These are phyloP conservation scores for Acridotheres tristis DNA, from an alignment of 2,797 vertebrate genomes.

Conservation along the genomic window DNA sequence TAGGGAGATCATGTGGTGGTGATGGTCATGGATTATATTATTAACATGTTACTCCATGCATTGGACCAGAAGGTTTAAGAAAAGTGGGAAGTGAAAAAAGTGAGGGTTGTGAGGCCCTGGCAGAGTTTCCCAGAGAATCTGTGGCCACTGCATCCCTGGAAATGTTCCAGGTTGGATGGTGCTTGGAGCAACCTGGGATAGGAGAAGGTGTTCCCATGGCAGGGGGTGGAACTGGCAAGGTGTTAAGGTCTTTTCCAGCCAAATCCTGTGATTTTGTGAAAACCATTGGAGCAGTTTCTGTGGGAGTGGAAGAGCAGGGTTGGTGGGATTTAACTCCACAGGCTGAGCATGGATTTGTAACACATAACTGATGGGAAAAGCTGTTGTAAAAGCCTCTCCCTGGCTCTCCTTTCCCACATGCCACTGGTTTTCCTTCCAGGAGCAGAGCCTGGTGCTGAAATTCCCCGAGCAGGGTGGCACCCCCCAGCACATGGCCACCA, in stretches of 20 bases:
- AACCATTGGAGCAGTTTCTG: background rate
- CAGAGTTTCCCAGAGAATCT: background rate
- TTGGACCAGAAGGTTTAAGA: background rate
- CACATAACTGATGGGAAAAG: background rate
- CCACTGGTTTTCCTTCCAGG: conserved; percentile 73
- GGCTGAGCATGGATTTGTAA: background rate
- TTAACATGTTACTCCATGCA: rapidly evolving
- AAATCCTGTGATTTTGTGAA: background rate
- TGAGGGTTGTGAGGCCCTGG: background rate
- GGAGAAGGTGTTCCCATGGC: background rate
- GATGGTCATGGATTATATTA: background rate
- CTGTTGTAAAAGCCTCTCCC: background rate
- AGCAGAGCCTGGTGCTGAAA: conserved; percentile 87
- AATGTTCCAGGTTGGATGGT: background rate
- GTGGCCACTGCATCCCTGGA: background rate
- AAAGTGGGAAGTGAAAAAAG: background rate
- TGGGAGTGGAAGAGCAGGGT: background rate
- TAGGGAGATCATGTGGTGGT: background rate
- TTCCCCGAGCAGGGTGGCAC: conserved; percentile 83
- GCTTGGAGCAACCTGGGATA: background rate
- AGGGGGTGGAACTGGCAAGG: background rate
- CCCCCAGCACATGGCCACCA: conserved; percentile 78
- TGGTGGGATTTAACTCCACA: background rate
- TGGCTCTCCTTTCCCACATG: background rate
- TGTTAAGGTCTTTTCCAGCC: background rate